These are phyloP conservation scores for Mythimna ferrago DNA, from an alignment of 2,888 invertebrate genomes.

Conservation along the genomic window DNA sequence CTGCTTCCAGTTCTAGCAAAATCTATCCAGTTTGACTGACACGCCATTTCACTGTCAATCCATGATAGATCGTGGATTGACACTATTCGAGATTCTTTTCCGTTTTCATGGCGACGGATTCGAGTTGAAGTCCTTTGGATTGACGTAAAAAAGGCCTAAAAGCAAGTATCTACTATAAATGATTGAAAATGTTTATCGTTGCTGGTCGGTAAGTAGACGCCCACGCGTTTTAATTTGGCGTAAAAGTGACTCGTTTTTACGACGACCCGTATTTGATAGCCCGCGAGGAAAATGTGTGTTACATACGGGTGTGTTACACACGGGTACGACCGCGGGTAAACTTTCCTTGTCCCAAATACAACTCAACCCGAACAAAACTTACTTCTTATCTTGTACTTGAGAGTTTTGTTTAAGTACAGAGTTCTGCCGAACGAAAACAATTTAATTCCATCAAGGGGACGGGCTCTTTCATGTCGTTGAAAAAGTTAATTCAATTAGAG, in stretches of 20 bases:
- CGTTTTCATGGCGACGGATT: not conserved
- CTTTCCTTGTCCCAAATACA: constrained; percentile 32
- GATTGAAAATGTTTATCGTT: constrained; percentile 22
- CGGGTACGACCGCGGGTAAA: constrained; percentile 17
- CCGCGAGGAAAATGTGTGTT: constrained; percentile 37
- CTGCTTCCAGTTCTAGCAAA: too few relatives aligned
- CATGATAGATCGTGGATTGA: not conserved
- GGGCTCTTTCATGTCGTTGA: not conserved
- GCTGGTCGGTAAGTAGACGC: constrained; percentile 31
- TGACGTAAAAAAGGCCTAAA: not conserved
- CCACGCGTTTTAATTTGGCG: constrained; percentile 64
- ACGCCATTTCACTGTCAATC: too few relatives aligned
- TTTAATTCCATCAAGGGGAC: constrained; percentile 21
- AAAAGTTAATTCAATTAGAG: constrained; percentile 23
- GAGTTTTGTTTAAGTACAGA: constrained; percentile 27
- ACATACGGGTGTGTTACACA: constrained; percentile 42
- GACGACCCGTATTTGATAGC: constrained; percentile 51
- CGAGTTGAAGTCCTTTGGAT: not conserved
- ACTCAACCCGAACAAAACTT: constrained; percentile 28
- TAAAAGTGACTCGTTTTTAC: constrained; percentile 66
- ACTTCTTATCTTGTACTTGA: constrained; percentile 19
- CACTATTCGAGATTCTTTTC: not conserved
- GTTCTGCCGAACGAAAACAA: constrained; percentile 19
- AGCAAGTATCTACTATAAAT: not conserved
- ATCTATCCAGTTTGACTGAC: too few relatives aligned